phyloP scores from a whole-genome alignment of 2,113 vertebrate genomes.

The Carlito syrichta region DNA sequence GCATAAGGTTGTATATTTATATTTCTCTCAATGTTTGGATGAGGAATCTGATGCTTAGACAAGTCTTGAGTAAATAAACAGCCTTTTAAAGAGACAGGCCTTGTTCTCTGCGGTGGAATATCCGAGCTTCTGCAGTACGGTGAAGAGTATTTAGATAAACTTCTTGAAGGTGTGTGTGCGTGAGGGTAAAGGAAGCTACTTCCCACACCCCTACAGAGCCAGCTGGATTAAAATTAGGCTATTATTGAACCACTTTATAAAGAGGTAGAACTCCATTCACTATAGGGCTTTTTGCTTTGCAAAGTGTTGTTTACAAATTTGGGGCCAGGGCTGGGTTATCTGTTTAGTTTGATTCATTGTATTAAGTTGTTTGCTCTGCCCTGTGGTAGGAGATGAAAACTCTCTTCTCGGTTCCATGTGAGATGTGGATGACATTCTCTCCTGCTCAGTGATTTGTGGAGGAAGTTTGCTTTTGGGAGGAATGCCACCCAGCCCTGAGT shows the following conservation, averaged over 20 bases:
- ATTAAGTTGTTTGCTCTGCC: not conserved
- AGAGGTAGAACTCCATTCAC: not conserved
- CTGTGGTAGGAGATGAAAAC: not conserved
- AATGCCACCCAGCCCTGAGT: not conserved
- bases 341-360: not conserved
- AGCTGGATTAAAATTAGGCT: not conserved
- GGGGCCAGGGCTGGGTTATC: not conserved
- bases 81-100: not conserved
- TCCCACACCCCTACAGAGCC: not conserved
- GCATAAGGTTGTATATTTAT: not conserved
- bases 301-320: not conserved
- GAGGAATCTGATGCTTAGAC: not conserved
- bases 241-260: not conserved
- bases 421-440: not conserved
- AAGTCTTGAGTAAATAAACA: not conserved
- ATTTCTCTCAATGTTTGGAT: not conserved
- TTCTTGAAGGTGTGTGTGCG: not conserved
- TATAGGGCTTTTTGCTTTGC: not conserved
- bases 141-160: not conserved
- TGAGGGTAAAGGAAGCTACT: not conserved
- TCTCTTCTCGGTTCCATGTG: not conserved
- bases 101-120: not conserved
- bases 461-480: not conserved
- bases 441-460: not conserved
- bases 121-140: not conserved